These are phyloP conservation scores for Synodontis membranacea DNA, from an alignment of 2,113 vertebrate genomes.

Conservation along the genomic window DNA sequence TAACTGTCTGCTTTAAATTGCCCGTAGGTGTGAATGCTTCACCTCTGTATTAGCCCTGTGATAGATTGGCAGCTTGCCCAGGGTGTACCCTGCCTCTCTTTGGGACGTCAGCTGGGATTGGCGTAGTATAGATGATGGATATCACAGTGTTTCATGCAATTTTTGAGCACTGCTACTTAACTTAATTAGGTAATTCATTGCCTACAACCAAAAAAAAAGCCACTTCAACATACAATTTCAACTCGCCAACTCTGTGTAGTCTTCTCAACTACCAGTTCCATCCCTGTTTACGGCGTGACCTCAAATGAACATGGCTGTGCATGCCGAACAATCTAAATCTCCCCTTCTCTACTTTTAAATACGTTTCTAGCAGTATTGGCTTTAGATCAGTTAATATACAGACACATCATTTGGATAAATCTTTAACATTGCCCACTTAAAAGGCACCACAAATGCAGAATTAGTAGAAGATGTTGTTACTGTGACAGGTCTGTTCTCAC, in stretches of 20 bases:
- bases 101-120: too few species aligned
- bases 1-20: too few species aligned
- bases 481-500: background rate
- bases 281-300: background rate
- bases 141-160: background rate
- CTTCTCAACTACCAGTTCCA: background rate
- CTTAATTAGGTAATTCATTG: background rate
- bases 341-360: background rate
- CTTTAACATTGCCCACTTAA: background rate
- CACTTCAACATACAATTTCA: too few species aligned
- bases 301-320: background rate
- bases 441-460: background rate
- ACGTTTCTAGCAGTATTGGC: background rate
- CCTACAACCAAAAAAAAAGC: too few species aligned
- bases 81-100: too few species aligned
- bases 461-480: background rate
- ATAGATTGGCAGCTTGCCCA: too few species aligned
- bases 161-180: background rate
- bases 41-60: too few species aligned
- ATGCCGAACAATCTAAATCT: background rate
- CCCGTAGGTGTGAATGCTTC: too few species aligned
- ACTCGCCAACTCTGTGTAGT: background rate
- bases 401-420: background rate
- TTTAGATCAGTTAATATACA: background rate
- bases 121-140: too few species aligned